These are phyloP conservation scores for Luperina testacea DNA, from an alignment of 2,888 invertebrate genomes.

Conservation along the genomic window DNA sequence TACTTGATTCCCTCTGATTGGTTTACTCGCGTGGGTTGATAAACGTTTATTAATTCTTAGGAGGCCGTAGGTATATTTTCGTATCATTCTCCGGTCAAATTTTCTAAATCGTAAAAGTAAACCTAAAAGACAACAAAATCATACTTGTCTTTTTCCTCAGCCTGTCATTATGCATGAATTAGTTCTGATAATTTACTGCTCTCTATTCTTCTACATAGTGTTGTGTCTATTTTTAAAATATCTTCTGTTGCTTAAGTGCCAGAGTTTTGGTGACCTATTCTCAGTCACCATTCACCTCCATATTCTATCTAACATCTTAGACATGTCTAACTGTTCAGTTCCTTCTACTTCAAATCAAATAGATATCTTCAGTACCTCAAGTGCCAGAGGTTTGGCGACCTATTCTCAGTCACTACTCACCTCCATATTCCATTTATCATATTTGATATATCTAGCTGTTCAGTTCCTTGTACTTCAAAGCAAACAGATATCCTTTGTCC, in stretches of 20 bases:
- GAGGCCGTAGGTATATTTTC: slow-evolving; percentile 7
- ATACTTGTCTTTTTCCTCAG: neutral
- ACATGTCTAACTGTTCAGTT: neutral
- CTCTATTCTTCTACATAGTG: neutral
- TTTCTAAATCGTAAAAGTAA: neutral
- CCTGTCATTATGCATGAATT: neutral
- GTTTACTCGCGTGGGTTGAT: slow-evolving; percentile 28
- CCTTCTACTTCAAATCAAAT: neutral
- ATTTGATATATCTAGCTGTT: neutral
- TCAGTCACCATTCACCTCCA: no score
- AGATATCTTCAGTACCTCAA: neutral
- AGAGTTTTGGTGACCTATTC: neutral
- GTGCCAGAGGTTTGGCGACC: neutral
- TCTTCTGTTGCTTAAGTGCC: neutral
- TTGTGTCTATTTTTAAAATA: no score
- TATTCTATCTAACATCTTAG: neutral
- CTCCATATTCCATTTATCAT: neutral
- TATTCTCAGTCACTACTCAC: no score
- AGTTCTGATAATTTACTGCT: neutral
- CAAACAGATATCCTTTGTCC: neutral
- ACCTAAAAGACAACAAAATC: neutral
- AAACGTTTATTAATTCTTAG: slow-evolving; percentile 15
- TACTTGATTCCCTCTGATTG: slow-evolving; percentile 34
- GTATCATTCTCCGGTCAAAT: slow-evolving; percentile 7
- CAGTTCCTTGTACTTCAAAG: neutral